Base-by-base conservation (phyloP, 1,140 invertebrate species). In the Bombus impatiens region DNA sequence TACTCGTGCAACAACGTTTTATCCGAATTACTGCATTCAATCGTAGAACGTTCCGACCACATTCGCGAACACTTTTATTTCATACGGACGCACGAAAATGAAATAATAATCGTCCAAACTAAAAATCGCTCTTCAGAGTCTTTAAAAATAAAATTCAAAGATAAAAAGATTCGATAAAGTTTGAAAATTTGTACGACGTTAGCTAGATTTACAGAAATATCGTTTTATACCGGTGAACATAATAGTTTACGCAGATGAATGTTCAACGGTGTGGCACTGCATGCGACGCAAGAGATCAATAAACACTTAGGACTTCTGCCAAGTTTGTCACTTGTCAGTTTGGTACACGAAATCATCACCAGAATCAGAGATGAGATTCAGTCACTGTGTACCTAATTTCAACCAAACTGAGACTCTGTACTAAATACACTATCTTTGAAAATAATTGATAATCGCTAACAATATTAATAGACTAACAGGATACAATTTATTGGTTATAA, bases 261-360 rank as follows among this genome's bases (percentile, higher is more conserved):
- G 5, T 53, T 53, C 6, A 53, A 53, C 5, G 22, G 10, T 37
- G 35, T 25, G 25, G 40, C 25, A 59, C 2, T 59, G 75, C 37
- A 40, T 53, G n/a, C 53, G 25, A 10, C 3, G 75, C 22, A 12
- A 37, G 35, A 59, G 75, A 77, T 53, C 53, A 40, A 77, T 59
- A 77, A 77, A 77, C 53, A 77, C 59, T 59, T 40, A 59, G 75
- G 35, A 40, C 12, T 13, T 77, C 53, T 40, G 75, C 53, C 75
- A 77, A 77, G 75, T 53, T 70, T 25, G 68, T 70, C 37, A 5
- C 22, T 8, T 22, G 47, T 53, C 57, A 28, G 8, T 32, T 76
- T 42, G 13, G 28, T 32, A 44, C 71, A n/a, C 1, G 28, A 74
- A 13, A n/a, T 12, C 15, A 8, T 13, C 13, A 10, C 3, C 9